These are phyloP conservation scores for Neolamprologus longior DNA, from an alignment of 2,113 vertebrate genomes.

Conservation along the genomic window DNA sequence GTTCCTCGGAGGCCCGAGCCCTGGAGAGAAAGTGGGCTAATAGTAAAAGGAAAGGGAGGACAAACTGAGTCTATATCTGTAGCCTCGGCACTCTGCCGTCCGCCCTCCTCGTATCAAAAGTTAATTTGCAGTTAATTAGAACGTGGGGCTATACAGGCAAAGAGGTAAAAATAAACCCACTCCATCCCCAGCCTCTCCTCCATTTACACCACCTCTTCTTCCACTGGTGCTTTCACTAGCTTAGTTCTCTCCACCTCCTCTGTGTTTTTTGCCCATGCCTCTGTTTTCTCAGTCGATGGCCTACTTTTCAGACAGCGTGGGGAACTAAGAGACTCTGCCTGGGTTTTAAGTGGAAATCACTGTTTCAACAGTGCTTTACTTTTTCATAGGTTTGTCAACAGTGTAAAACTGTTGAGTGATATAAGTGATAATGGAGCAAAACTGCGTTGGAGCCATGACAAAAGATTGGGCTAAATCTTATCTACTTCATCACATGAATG, in stretches of 20 bases:
- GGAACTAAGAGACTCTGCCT: constrained; percentile 6
- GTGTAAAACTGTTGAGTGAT: background rate
- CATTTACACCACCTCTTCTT: constrained; percentile 21
- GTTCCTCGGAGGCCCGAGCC: constrained; percentile 5
- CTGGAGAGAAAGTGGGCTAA: constrained; percentile 33
- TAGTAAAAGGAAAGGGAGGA: constrained; percentile 1
- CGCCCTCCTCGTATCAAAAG: constrained; percentile 37
- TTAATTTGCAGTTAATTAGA: constrained; percentile 72
- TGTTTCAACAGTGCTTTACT: background rate
- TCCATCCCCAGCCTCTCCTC: background rate
- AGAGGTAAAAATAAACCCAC: constrained; percentile 59
- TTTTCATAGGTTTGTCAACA: background rate
- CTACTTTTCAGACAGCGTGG: constrained; percentile 51
- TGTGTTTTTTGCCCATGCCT: background rate
- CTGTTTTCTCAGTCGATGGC: constrained; percentile 34
- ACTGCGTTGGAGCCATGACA: background rate
- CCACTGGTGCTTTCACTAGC: background rate
- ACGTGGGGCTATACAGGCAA: constrained; percentile 22
- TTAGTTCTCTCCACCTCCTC: constrained; percentile 28
- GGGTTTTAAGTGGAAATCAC: background rate
- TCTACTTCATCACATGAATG: background rate
- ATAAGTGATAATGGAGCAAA: background rate
- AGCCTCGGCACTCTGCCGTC: background rate
- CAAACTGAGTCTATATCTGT: background rate
- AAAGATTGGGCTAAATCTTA: background rate